Evolutionary conservation across 1,140 invertebrate genomes (phyloP).

Genomic region (Musca domestica): DNA sequence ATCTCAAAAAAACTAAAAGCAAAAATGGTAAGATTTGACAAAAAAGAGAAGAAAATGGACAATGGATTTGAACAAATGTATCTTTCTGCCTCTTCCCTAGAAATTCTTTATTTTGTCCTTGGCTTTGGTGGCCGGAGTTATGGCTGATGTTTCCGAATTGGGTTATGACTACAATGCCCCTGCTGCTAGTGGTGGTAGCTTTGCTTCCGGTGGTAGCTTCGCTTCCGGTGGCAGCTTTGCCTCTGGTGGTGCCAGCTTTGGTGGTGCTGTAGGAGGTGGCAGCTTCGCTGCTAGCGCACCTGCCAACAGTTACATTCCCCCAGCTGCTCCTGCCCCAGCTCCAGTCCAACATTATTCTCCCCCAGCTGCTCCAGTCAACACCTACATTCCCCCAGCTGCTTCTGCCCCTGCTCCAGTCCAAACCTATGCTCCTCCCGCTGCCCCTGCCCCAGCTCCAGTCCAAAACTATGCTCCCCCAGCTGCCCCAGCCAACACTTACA

Average conservation of each 20-base stretch:
- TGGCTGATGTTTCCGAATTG: conserved; percentile 24
- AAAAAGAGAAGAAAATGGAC: background rate
- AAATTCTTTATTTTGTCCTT: conserved; percentile 24
- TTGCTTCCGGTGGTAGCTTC: background rate
- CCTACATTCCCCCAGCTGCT: background rate
- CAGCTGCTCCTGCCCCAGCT: conserved; percentile 4
- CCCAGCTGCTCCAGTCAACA: conserved; percentile 2
- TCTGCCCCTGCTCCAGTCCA: background rate
- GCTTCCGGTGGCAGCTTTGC: background rate
- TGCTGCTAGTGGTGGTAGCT: background rate
- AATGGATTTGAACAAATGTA: background rate
- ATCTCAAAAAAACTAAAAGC: background rate
- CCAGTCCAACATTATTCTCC: background rate
- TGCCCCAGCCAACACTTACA: background rate
- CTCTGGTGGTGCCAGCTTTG: background rate
- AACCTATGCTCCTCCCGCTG: background rate
- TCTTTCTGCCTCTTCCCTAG: background rate
- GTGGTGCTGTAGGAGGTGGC: background rate
- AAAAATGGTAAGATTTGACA: conserved; percentile 1
- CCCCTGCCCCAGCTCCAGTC: background rate
- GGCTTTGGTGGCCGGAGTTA: conserved; percentile 20
- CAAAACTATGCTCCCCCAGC: conserved; percentile 8
- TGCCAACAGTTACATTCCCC: background rate
- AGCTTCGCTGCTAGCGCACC: background rate
- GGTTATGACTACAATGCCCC: conserved; percentile 23